Percentiles rank a stretch among this genome's conserved stretches.
Evolutionary conservation across 2,888 invertebrate genomes (phyloP).

Genomic region (Homarus gammarus): DNA sequence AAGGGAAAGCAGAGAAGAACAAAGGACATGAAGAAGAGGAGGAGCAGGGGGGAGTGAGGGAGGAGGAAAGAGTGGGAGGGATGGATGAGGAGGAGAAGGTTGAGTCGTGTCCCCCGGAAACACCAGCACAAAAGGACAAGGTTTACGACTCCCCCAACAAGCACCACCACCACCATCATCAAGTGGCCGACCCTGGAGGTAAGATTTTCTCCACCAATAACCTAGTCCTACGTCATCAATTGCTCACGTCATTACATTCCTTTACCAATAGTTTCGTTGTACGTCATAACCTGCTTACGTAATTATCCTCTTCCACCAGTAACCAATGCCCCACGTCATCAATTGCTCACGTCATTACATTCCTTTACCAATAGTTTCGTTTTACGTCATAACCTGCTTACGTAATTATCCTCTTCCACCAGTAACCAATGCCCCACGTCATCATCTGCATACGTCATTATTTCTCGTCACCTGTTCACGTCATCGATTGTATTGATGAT

Average conservation of each 20-base stretch:
- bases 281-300: too few relatives aligned
- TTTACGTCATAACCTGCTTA: too few relatives aligned
- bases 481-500: too few relatives aligned
- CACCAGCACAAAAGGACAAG: conserved; percentile 10
- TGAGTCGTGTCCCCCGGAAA: conserved; percentile 26
- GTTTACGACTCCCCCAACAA: not conserved
- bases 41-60: too few relatives aligned
- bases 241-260: not conserved
- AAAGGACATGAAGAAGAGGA: not conserved
- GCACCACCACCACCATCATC: not conserved
- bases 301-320: not conserved
- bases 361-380: too few relatives aligned
- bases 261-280: too few relatives aligned
- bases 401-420: not conserved
- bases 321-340: too few relatives aligned
- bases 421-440: not conserved
- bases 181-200: not conserved
- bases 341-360: too few relatives aligned
- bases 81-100: not conserved
- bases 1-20: not conserved
- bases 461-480: too few relatives aligned
- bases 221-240: not conserved
- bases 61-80: not conserved
- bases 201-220: not conserved
- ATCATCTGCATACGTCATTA: too few relatives aligned